Conservation (phyloP, 2,113 vertebrate genomes). For the Mesembrinibis cayennensis region DNA sequence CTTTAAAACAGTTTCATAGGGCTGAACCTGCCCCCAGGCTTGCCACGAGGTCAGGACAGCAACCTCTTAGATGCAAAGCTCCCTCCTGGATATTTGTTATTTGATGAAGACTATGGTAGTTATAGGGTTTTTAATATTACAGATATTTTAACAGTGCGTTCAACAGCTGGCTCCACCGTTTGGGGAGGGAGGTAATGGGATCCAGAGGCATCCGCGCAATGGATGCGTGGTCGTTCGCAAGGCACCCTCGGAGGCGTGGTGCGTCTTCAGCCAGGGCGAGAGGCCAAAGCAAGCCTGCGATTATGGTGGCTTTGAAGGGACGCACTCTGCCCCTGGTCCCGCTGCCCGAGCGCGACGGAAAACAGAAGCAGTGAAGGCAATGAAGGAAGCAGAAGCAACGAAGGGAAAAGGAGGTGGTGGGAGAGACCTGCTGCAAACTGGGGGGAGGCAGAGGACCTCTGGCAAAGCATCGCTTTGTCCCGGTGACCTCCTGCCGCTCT, state of each 20-base stretch:
- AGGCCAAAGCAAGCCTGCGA: not conserved
- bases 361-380: not conserved
- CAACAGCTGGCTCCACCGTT: not conserved
- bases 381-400: not conserved
- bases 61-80: not conserved
- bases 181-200: not conserved
- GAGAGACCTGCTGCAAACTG: too few species aligned
- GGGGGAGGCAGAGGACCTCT: not conserved
- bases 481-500: rapidly evolving
- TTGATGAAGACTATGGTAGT: not conserved
- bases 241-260: not conserved
- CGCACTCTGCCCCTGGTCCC: not conserved
- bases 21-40: not conserved
- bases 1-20: not conserved
- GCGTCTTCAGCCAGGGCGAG: too few species aligned
- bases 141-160: not conserved
- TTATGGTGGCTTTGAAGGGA: not conserved
- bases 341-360: not conserved
- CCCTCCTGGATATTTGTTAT: not conserved
- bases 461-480: not conserved
- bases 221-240: not conserved
- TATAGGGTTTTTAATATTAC: not conserved
- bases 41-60: not conserved
- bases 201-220: rapidly evolving
- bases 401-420: not conserved